phyloP scores from a whole-genome alignment of 2,113 vertebrate genomes.

The Nycticebus coucang region DNA sequence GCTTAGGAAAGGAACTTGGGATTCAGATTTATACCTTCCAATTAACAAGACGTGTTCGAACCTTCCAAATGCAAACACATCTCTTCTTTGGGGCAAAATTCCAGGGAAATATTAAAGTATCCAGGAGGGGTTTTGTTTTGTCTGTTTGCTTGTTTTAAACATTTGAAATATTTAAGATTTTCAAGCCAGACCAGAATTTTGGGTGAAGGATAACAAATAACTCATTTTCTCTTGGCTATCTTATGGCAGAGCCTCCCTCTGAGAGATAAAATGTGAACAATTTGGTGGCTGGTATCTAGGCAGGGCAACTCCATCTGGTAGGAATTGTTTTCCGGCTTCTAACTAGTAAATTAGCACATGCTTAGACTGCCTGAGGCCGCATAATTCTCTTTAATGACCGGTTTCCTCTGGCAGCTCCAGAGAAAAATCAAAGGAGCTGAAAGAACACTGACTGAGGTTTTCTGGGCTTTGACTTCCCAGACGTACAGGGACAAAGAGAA shows the following conservation, averaged over 20 bases:
- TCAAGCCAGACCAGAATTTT: neutral
- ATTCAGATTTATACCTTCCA: neutral
- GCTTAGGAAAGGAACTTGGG: neutral
- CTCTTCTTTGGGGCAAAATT: neutral
- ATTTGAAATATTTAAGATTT: neutral
- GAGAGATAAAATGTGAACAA: neutral
- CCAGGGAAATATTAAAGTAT: neutral
- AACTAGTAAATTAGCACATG: slow-evolving; percentile 2
- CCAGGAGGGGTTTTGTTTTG: neutral
- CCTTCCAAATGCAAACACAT: neutral
- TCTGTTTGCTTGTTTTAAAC: neutral
- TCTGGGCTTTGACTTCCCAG: neutral
- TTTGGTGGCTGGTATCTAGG: neutral
- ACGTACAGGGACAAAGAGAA: neutral
- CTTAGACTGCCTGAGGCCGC: neutral
- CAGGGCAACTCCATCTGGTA: neutral
- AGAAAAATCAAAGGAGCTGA: neutral
- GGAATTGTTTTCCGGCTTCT: neutral
- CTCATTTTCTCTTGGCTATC: neutral
- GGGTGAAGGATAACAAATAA: neutral
- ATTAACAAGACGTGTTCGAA: neutral
- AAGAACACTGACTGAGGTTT: neutral
- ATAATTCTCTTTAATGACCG: slow-evolving; percentile 39
- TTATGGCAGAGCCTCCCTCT: neutral
- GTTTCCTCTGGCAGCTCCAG: slow-evolving; percentile 29